These are phyloP conservation scores for Drosophila nigromelanica DNA, from an alignment of 1,140 invertebrate species.

Conservation along the genomic window DNA sequence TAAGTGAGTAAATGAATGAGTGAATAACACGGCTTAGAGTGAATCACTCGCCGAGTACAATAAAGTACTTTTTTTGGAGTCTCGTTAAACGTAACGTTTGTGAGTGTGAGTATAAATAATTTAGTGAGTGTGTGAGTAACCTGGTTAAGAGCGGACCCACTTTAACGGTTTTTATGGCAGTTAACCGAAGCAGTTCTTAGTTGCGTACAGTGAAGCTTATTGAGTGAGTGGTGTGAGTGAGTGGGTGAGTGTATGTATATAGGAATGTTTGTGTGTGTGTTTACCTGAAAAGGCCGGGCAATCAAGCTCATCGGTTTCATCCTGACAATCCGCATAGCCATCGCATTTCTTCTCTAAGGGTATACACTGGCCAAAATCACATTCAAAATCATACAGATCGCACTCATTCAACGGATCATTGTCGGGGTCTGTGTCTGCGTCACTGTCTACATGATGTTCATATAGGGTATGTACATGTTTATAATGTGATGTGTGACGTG, in stretches of 20 bases:
- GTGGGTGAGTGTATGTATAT: conserved; percentile 3
- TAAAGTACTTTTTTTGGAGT: background rate
- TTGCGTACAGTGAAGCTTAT: background rate
- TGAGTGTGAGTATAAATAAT: background rate
- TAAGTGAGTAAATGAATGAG: background rate
- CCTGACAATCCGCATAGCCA: conserved; percentile 88
- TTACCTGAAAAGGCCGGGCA: conserved; percentile 84
- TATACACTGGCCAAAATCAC: conserved; percentile 83
- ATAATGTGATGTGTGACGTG: background rate
- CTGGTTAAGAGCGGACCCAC: no score
- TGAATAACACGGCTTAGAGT: background rate
- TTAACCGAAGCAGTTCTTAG: background rate
- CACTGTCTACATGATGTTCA: conserved; percentile 34
- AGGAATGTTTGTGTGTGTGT: conserved; percentile 18
- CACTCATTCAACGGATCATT: conserved; percentile 68
- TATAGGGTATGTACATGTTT: background rate
- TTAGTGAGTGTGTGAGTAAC: background rate
- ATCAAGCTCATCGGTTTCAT: conserved; percentile 89
- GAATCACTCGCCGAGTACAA: background rate
- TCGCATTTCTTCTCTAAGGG: conserved; percentile 87
- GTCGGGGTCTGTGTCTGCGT: conserved; percentile 50
- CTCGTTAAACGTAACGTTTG: background rate
- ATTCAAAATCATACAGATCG: conserved; percentile 77
- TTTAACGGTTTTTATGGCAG: background rate
- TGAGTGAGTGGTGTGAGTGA: no score